These are phyloP conservation scores for Dioctria linearis DNA, from an alignment of 2,888 invertebrate species.

Conservation along the genomic window DNA sequence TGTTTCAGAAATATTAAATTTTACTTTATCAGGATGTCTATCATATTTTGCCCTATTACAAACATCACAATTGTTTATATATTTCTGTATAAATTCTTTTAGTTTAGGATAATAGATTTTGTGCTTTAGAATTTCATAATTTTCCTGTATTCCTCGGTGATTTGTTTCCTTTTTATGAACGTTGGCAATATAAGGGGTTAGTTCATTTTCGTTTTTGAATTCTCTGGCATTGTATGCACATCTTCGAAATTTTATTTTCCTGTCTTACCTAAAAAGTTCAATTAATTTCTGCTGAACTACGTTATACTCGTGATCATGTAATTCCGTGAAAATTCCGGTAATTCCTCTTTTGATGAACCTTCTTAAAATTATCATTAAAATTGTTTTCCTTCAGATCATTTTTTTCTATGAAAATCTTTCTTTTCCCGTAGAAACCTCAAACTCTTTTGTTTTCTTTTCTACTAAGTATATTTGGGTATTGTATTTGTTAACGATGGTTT, in stretches of 20 bases:
- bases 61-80: conserved; percentile 9
- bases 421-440: background rate
- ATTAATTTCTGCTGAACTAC: background rate
- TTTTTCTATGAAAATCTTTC: conserved; percentile 1
- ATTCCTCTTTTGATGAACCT: no score
- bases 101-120: conserved; percentile 3
- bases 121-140: background rate
- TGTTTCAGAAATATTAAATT: conserved; percentile 17
- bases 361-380: no score
- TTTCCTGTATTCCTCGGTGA: conserved; percentile 10
- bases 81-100: conserved; percentile 1
- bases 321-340: no score
- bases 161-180: conserved; percentile 12
- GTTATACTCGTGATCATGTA: background rate
- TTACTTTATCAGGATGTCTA: background rate
- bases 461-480: no score
- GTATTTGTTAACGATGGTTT: no score
- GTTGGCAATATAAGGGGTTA: background rate
- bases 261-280: background rate
- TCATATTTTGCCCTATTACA: conserved; percentile 25
- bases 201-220: background rate
- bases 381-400: background rate
- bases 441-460: background rate
- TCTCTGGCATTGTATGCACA: background rate
- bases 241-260: background rate